phyloP scores from a whole-genome alignment of 2,888 invertebrate species.

The Amblyjoppa fuscipennis region DNA sequence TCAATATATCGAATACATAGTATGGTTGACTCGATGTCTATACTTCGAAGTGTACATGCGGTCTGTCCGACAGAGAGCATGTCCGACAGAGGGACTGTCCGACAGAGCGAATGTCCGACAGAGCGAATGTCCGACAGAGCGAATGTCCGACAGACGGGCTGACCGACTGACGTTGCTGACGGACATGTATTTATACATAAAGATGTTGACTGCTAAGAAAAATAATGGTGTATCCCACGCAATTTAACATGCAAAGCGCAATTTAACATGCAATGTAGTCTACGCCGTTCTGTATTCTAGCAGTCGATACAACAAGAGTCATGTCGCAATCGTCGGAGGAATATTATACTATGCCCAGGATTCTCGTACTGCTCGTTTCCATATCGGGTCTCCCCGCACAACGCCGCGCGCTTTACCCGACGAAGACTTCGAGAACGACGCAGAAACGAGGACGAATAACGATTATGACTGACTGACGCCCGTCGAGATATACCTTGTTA shows the following conservation, averaged over 20 bases:
- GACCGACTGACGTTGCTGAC: too few relatives aligned
- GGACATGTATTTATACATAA: too few relatives aligned
- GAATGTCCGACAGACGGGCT: too few relatives aligned
- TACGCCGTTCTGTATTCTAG: background rate
- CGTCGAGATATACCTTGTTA: slow-evolving; percentile 43
- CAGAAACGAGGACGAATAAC: slow-evolving; percentile 40
- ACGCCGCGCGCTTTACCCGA: background rate
- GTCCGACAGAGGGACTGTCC: too few relatives aligned
- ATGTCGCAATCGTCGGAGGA: background rate
- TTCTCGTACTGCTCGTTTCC: slow-evolving; percentile 19
- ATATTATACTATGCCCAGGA: slow-evolving; percentile 33
- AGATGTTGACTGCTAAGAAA: too few relatives aligned
- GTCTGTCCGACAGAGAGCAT: too few relatives aligned
- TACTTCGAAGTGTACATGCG: background rate
- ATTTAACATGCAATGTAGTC: too few relatives aligned
- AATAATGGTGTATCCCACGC: too few relatives aligned
- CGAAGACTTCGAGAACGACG: slow-evolving; percentile 32
- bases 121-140: too few relatives aligned
- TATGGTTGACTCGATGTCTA: background rate
- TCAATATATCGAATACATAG: background rate
- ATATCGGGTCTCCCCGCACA: slow-evolving; percentile 3
- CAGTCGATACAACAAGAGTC: background rate
- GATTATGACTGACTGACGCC: slow-evolving; percentile 60
- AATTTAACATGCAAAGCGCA: too few relatives aligned
- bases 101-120: too few relatives aligned